A percentile compares a stretch with the other conserved stretches of the same genome.
phyloP scores from a whole-genome alignment of 2,888 invertebrate genomes.

The Eurytoma californica region DNA sequence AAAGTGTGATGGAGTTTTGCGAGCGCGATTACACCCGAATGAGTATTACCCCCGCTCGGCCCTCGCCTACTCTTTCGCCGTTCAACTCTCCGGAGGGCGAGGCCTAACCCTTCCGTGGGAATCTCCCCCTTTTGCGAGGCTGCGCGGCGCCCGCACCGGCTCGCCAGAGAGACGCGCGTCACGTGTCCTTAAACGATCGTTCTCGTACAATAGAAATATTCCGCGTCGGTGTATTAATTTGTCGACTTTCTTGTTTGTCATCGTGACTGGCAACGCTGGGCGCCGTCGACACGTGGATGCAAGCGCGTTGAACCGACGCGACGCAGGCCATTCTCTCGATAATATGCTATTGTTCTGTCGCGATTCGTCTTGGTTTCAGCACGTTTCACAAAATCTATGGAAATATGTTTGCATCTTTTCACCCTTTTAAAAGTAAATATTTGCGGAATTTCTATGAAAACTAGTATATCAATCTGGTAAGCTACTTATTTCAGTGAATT shows the following conservation, averaged over 20 bases:
- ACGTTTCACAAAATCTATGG: no score
- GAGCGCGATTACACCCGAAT: constrained; percentile 76
- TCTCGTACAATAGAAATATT: constrained; percentile 44
- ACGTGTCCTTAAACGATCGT: constrained; percentile 49
- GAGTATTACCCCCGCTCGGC: constrained; percentile 70
- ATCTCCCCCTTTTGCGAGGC: constrained; percentile 32
- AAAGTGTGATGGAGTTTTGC: constrained; percentile 76
- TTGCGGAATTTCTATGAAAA: no score
- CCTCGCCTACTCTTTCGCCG: constrained; percentile 8
- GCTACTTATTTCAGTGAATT: no score
- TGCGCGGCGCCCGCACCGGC: constrained; percentile 29
- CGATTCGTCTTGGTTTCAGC: constrained; percentile 10
- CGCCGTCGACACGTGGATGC: not conserved
- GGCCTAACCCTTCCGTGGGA: constrained; percentile 69
- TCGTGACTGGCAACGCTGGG: constrained; percentile 32
- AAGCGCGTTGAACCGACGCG: constrained; percentile 14
- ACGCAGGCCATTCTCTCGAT: constrained; percentile 18
- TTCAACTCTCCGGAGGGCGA: constrained; percentile 58
- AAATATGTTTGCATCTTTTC: no score
- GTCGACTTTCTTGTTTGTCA: constrained; percentile 53
- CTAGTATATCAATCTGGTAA: no score
- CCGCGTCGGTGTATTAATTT: constrained; percentile 43
- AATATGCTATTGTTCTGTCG: constrained; percentile 25
- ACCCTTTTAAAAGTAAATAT: no score
- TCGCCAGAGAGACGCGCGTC: constrained; percentile 45